Evolutionary conservation across 2,113 vertebrate species (phyloP), one percentile per base, ranked within the genome.

Genomic region (Brachypodius melanocephalos): DNA sequence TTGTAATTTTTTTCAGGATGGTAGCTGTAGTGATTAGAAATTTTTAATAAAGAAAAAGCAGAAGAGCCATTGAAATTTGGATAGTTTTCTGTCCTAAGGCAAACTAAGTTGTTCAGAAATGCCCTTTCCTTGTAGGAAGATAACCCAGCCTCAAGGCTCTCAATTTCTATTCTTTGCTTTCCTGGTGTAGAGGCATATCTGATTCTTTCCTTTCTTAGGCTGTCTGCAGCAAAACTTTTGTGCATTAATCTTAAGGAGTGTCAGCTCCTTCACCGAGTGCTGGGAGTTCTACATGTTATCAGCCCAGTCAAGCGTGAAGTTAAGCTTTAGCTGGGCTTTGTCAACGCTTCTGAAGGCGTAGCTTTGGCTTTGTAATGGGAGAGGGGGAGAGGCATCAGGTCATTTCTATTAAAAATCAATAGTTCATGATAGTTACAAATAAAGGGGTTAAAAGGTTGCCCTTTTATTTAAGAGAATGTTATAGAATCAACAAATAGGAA

Each of bases 271-370:
- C 34, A 29, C 20, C 12, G 24, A 6, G 5, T 75, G 10, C 26
- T 73, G 0, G 12, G 51, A 69, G 10, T 59, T 81, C 5, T 4
- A 4, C 2, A 0, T 20, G 25, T 71, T 88, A 38, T 12, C 38
- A 74, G 31, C 29, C 73, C 42, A 42, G 54, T 82, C 59, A 65
- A 76, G 32, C 18, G 6, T 14, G 7, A 61, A 65, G 74, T 75
- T 91, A 85, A 88, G 82, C 5, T 68, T 80, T 18, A 91, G 9
- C 72, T 65, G 61, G 40, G 5, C 13, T 94, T 85, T 72, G 17
- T 85, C 66, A 42, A 6, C 43, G 48, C 20, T 65, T 59, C 72
- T 65, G 72, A 88, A 69, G 29, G 12, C 0, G 2, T 65, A 48
- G 43, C 32, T 42, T 42, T 25, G 51, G 18, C 49, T 85, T 72